Percentiles rank a stretch among this genome's conserved stretches.
phyloP scores from a whole-genome alignment of 2,113 vertebrate species.

The Muscicapa adusta region DNA sequence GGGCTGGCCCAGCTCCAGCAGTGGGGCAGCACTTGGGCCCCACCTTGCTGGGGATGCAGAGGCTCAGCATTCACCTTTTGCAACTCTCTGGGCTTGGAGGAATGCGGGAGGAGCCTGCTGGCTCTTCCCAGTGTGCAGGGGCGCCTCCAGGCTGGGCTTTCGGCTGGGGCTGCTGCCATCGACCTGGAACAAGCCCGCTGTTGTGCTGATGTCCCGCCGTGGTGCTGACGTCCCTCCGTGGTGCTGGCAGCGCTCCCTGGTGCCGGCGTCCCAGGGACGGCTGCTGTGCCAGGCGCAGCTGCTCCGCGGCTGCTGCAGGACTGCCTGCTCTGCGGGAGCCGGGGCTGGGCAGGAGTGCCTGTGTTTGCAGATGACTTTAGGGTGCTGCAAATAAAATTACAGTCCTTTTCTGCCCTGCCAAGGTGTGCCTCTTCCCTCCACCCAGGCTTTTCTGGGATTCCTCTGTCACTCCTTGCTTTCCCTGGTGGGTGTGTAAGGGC shows the following conservation, averaged over 20 bases:
- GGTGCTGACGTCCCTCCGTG: not conserved
- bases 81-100: not conserved
- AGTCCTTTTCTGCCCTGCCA: not conserved
- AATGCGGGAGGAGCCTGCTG: not conserved
- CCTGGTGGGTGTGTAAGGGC: not conserved
- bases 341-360: not conserved
- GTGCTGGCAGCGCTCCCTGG: not conserved
- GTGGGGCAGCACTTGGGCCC: not conserved
- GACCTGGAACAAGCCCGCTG: not conserved
- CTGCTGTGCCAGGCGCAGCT: not conserved
- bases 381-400: constrained; percentile 40
- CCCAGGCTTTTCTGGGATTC: not conserved
- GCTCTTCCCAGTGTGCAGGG: not conserved
- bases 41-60: not conserved
- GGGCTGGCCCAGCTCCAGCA: not conserved
- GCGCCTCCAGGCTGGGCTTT: not conserved
- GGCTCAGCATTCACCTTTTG: accelerated
- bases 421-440: not conserved
- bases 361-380: constrained; percentile 30
- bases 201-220: not conserved
- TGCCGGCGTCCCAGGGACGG: not conserved
- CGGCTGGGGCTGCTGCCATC: not conserved
- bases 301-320: not conserved
- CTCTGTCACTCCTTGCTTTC: not conserved
- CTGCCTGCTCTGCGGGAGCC: not conserved